Evolutionary conservation across 2,797 vertebrate genomes (phyloP), one percentile per base, ranked within the genome.

Genomic region (Gallirallus australis): DNA sequence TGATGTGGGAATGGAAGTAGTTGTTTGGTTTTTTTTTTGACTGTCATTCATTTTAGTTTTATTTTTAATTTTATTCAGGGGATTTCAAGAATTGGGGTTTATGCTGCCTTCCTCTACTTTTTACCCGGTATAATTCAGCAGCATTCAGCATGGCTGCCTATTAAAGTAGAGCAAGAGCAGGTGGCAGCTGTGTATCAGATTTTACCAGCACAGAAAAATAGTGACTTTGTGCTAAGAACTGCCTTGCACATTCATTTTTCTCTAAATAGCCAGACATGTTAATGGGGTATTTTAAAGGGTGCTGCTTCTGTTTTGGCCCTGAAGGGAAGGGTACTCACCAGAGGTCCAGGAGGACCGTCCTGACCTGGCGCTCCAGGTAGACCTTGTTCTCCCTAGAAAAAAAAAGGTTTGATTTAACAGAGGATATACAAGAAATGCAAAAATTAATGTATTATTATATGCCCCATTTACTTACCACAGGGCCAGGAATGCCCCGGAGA

Each of bases 401-500:
- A 93, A 94, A 13, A 65, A 73, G n/a, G 7, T 30, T 93, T 82
- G 5, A 56, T 94, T 84, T 90, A 83, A 37, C 52, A 77, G 61
- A 70, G 40, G 9, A 31, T n/a, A 65, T 3, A 56, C 4, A 68
- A 37, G 39, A 90, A 89, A 75, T 35, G 5, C 10, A 53, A 64
- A 48, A 37, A 75, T 69, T 45, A 27, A 78, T 85, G 78, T 52
- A 35, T 9, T 23, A 37, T 20, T 8, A 9, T 40, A 30, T 69
- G 47, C 30, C 57, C n/a, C 11, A 4, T 24, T 57, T 91, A 97
- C 99, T 98, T 94, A 99, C 99, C 93, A 99, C 99, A 40, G 99
- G 99, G 63, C 99, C 99, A 17, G 99, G 99, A 96, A 99, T 99
- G 93, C 99, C 99, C 69, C 99, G 98, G 28, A 99, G 98, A 96